Evolutionary conservation across 2,888 invertebrate species (phyloP), one percentile per base, ranked within the genome.

Genomic region (Galerucella calmariensis): DNA sequence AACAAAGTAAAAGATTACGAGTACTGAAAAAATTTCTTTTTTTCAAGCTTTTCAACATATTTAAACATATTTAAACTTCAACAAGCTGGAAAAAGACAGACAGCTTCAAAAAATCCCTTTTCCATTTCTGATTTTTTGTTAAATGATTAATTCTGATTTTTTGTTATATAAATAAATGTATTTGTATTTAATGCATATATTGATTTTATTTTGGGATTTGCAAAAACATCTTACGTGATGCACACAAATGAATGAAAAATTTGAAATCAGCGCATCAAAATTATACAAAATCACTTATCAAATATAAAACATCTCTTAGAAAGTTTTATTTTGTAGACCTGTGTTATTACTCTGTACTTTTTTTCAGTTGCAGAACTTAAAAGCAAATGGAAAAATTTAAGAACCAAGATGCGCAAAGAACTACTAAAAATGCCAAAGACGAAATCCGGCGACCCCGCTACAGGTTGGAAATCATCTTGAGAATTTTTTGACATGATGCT

Each of bases 381-480:
- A 53, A 68, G 27, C 41, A 68, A 68, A 58, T 68, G 68, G 68
- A 58, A 68, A 27, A 68, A 68, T 68, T 68, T 59, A 41, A 68
- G 41, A 53, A 58, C 53, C 41, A 68, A 68, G 27, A 58, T 35
- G 53, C 53, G 58, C 35, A 53, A 56, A 58, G 20, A 65, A 65
- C 16, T 65, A 16, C 16, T 16, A 20, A 65, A 65, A 65, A 46
- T 46, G 46, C 46, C 46, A 46, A 46, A 46, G 46, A 46, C 46
- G 46, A 46, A 46, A 46, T 46, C 46, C 46, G 9, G 46, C 46
- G 46, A 46, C 46, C 46, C 46, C 46, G 46, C 46, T 46, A 46
- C 46, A 46, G 46, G 46, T 46, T 46, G 46, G 46, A 46, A 46
- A 46, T 4, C 46, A 46, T 46, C 46, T 46, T 65, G 65, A 46